Evolutionary conservation across 2,797 vertebrate species (phyloP), one percentile per base, ranked within the genome.

Genomic region (Alosa sapidissima): DNA sequence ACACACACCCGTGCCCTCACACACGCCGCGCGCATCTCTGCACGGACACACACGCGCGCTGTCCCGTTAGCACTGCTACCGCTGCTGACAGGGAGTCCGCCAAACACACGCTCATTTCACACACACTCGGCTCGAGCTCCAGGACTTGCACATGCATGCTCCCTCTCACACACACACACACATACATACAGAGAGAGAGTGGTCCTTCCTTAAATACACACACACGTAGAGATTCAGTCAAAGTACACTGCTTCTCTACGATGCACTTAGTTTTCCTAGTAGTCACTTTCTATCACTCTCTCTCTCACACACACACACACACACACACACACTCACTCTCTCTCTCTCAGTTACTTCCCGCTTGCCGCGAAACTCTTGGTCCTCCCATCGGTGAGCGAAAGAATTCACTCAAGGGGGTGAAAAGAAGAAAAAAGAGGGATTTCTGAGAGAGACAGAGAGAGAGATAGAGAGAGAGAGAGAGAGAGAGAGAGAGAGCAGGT

Each of bases 11-110:
- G 10, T 75, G 14, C 84, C 3, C 90, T 10, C 88, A 83, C 92
- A 91, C 94, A 94, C 94, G 93, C 93, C 93, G 68, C 33, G 33
- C 91, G 93, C 94, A 94, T 94, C 91, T 90, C 36, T 84, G 41
- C 86, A 33, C 68, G 78, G 84, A 49, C 89, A 83, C 87, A 62
- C 83, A 65, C 83, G 10, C 81, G 2, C 83, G 8, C 85, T 3
- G 55, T 58, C 19, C 68, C 28, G 58, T 24, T 62, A 62, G n/a
- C 7, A 10, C 62, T 65, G 68, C 33, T 41, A 10, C 33, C 41
- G 68, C 33, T 41, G 68, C 65, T 0, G 68, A 65, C 24, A 13
- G 2, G 5, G 33, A 14, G 68, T 14, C 13, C 36, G 68, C 14
- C 83, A 41, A 83, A 60, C 83, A 81, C 52, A 81, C 72, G 48